Evolutionary conservation across 2,888 invertebrate species (phyloP), one percentile per base, ranked within the genome.

Genomic region (Nemotelus nigrinus): DNA sequence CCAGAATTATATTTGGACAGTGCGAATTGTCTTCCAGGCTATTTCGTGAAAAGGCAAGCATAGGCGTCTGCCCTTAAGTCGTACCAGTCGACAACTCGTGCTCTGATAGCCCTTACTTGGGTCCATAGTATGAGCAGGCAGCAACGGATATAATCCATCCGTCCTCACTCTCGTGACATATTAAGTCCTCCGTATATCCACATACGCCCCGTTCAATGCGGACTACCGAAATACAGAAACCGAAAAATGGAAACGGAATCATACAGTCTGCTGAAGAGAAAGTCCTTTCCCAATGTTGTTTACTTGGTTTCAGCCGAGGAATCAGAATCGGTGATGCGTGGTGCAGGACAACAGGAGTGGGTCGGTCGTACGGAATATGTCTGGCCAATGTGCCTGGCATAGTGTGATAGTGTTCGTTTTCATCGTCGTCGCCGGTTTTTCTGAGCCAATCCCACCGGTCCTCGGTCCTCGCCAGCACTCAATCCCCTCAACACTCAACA

Each of bases 211-310:
- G 43, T 63, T 39, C 41, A 43, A 10, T 45, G 44, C 65, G 8
- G 10, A 65, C 8, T 6, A 41, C 0, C 25, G 25, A 25, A 25
- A 25, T 25, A 25, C 25, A 43, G n/a, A 65, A n/a, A 7, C 3
- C n/a, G 65, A 65, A n/a, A 43, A 63, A 25, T 43, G 43, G 63
- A 65, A 47, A 43, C 44, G 10, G 4, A 65, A 7, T 65, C 65
- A 47, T 25, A 58, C n/a, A 7, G 53, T 53, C 58, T 25, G 8
- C 8, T 50, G 6, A 50, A 4, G 25, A 58, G 58, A 8, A 58
- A 58, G 58, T 65, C 65, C n/a, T 45, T 45, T 43, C 43, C 5
- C 63, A 63, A 63, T 63, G 63, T 44, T 63, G 43, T 63, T 44
- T 44, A 43, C 43, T 63, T 63, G 44, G 5, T 6, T 43, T 63